phyloP scores from a whole-genome alignment of 2,888 invertebrate genomes.

The Drosophila borealis region DNA sequence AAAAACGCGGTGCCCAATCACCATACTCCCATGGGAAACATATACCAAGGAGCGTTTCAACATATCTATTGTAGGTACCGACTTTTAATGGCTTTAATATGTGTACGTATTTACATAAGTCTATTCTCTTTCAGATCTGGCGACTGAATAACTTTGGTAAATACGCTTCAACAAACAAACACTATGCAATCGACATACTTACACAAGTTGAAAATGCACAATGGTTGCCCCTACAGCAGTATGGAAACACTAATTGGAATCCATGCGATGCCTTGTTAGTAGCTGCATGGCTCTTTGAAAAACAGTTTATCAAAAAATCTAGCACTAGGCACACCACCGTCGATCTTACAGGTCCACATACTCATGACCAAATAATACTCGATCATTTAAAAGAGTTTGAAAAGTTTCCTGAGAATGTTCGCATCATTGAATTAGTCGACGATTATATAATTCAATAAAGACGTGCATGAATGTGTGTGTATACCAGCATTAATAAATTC shows the following conservation, averaged over 20 bases:
- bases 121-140: conserved; percentile 85
- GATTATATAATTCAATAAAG: conserved; percentile 51
- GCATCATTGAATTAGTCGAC: conserved; percentile 85
- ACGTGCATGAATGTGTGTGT: too few relatives aligned
- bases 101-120: not conserved
- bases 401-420: conserved; percentile 80
- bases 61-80: conserved; percentile 76
- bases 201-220: conserved; percentile 85
- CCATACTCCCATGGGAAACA: conserved; percentile 90
- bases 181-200: conserved; percentile 85
- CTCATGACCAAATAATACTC: conserved; percentile 88
- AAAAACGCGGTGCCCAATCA: conserved; percentile 86
- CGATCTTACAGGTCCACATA: conserved; percentile 87
- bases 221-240: conserved; percentile 58
- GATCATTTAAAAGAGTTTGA: conserved; percentile 85
- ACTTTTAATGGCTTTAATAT: not conserved
- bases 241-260: conserved; percentile 73
- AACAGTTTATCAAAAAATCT: conserved; percentile 81
- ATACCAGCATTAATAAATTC: too few relatives aligned
- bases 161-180: conserved; percentile 62
- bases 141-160: conserved; percentile 85
- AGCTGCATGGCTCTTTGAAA: conserved; percentile 85
- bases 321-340: conserved; percentile 86
- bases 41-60: conserved; percentile 84
- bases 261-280: conserved; percentile 86